Evolutionary conservation across 2,888 invertebrate species (phyloP).

Genomic region (Agriopis marginaria): DNA sequence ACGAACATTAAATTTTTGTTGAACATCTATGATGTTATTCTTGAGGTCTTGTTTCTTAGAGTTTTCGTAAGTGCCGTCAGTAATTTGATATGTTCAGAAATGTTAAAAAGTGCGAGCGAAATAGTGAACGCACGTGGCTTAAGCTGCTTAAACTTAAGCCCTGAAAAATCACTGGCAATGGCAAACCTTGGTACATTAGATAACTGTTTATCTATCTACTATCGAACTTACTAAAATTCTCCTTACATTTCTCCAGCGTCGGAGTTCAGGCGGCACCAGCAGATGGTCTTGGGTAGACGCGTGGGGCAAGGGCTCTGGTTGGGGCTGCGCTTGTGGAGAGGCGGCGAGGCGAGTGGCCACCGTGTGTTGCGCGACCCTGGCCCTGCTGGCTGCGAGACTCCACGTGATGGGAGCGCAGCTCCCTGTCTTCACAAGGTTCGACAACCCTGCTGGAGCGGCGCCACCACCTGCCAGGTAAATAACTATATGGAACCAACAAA

Average conservation of each 20-base stretch:
- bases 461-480: conserved; percentile 88
- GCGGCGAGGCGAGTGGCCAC: conserved; percentile 92
- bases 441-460: conserved; percentile 98
- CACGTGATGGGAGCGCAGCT: conserved; percentile 98
- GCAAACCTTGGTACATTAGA: too few relatives aligned
- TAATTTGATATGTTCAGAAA: too few relatives aligned
- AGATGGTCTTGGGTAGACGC: conserved; percentile 80
- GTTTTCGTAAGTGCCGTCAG: too few relatives aligned
- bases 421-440: conserved; percentile 98
- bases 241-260: conserved; percentile 60
- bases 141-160: too few relatives aligned
- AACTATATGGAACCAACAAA: background rate
- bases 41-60: too few relatives aligned
- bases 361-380: conserved; percentile 92
- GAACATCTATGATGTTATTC: too few relatives aligned
- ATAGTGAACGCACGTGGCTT: too few relatives aligned
- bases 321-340: conserved; percentile 85
- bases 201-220: background rate
- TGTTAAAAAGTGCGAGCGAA: too few relatives aligned
- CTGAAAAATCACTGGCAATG: too few relatives aligned
- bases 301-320: conserved; percentile 78
- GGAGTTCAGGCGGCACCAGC: conserved; percentile 62
- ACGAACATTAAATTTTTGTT: too few relatives aligned
- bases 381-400: conserved; percentile 93
- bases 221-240: background rate